These are phyloP conservation scores for Larimichthys polyactis DNA, from an alignment of 2,113 vertebrate species.

Conservation along the genomic window DNA sequence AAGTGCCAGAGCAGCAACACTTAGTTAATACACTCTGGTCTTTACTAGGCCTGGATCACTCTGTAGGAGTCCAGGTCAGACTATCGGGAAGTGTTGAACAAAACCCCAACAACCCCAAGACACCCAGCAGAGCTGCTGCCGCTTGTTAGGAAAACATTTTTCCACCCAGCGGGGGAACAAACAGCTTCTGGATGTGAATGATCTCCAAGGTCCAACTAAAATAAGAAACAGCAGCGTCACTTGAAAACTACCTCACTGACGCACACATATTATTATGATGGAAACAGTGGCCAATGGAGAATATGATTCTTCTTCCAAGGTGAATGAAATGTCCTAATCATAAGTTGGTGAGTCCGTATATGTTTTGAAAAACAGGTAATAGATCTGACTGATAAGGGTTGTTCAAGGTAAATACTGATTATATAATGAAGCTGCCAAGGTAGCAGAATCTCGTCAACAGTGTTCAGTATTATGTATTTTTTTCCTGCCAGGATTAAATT, in stretches of 20 bases:
- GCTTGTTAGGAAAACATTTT: conserved; percentile 21
- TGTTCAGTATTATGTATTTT: background rate
- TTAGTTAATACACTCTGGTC: conserved; percentile 35
- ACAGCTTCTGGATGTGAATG: background rate
- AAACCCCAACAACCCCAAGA: background rate
- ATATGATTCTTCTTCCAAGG: background rate
- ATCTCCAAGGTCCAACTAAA: conserved; percentile 19
- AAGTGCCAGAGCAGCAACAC: conserved; percentile 31
- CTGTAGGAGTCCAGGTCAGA: conserved; percentile 42
- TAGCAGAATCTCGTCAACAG: background rate
- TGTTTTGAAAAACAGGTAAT: background rate
- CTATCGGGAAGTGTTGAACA: background rate
- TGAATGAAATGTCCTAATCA: background rate
- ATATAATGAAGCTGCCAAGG: background rate
- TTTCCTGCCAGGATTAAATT: background rate
- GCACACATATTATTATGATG: background rate
- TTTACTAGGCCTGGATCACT: conserved; percentile 18
- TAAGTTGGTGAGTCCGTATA: background rate
- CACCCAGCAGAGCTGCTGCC: conserved; percentile 26
- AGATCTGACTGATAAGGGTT: background rate
- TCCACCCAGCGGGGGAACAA: conserved; percentile 2
- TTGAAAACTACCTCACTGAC: background rate
- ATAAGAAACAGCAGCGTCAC: background rate
- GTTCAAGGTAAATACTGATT: background rate
- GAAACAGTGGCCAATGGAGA: background rate